Evolutionary conservation across 2,113 vertebrate species (phyloP).

Genomic region (Centrocercus urophasianus): DNA sequence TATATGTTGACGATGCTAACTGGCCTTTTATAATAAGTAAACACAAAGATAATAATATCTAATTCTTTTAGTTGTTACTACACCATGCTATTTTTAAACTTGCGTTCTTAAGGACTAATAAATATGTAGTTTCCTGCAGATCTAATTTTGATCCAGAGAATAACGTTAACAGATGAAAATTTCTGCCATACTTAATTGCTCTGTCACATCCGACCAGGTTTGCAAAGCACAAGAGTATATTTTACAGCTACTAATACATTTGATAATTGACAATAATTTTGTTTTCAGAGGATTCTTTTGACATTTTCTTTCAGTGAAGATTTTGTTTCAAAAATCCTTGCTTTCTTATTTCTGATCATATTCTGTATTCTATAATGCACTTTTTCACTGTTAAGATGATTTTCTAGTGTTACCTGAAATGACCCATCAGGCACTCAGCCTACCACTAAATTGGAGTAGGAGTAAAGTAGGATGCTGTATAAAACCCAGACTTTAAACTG

Average conservation of each 20-base stretch:
- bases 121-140: neutral
- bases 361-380: neutral
- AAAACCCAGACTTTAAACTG: constrained; percentile 1
- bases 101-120: neutral
- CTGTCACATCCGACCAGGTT: neutral
- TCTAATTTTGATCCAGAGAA: neutral
- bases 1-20: neutral
- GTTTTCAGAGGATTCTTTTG: neutral
- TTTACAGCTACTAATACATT: neutral
- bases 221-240: neutral
- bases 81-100: accelerated
- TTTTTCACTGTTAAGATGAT: neutral
- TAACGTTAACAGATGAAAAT: neutral
- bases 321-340: neutral
- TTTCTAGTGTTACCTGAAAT: neutral
- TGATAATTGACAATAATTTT: neutral
- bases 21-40: neutral
- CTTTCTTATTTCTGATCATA: neutral
- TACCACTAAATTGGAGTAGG: neutral
- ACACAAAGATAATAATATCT: neutral
- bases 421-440: neutral
- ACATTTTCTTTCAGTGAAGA: neutral
- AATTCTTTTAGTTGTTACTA: neutral
- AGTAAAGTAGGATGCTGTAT: neutral
- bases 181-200: neutral